Conservation (phyloP, 2,113 vertebrate species). For the Oryzias curvinotus region DNA sequence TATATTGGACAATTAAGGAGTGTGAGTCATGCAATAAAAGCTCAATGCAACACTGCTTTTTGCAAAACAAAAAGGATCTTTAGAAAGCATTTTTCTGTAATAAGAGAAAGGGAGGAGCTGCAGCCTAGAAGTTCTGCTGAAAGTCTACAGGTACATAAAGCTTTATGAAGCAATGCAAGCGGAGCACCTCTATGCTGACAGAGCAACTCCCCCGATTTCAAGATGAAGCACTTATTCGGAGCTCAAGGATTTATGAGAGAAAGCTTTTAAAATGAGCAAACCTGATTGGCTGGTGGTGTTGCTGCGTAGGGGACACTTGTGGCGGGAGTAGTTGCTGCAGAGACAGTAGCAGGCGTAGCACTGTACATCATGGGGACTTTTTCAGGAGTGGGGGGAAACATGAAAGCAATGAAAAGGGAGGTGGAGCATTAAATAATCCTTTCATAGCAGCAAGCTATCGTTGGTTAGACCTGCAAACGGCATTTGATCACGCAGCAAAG, state of each 20-base stretch:
- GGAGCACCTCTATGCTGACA: conserved; percentile 84
- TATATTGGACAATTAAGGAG: conserved; percentile 36
- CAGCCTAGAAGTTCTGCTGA: conserved; percentile 37
- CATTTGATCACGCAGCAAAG: conserved; percentile 97
- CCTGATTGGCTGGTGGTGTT: conserved; percentile 98
- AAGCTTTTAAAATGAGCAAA: conserved; percentile 99
- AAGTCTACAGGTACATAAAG: conserved; percentile 51
- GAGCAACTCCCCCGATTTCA: conserved; percentile 57
- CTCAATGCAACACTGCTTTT: conserved; percentile 41
- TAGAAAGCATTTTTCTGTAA: conserved; percentile 27
- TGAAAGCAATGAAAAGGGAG: conserved; percentile 94
- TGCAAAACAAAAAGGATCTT: conserved; percentile 40
- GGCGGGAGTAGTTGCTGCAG: conserved; percentile 99
- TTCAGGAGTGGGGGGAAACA: conserved; percentile 79
- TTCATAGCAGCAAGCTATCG: conserved; percentile 89
- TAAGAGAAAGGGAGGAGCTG: conserved; percentile 37
- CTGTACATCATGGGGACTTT: conserved; percentile 99
- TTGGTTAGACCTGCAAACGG: conserved; percentile 98
- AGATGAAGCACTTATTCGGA: conserved; percentile 89
- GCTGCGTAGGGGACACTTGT: conserved; percentile 99
- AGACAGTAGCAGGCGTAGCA: conserved; percentile 99
- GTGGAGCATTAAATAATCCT: conserved; percentile 82
- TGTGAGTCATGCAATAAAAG: conserved; percentile 51
- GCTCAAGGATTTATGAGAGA: conserved; percentile 90
- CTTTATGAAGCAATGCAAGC: conserved; percentile 72